Evolutionary conservation across 2,113 vertebrate species (phyloP).

Genomic region (Baryphthengus martii): DNA sequence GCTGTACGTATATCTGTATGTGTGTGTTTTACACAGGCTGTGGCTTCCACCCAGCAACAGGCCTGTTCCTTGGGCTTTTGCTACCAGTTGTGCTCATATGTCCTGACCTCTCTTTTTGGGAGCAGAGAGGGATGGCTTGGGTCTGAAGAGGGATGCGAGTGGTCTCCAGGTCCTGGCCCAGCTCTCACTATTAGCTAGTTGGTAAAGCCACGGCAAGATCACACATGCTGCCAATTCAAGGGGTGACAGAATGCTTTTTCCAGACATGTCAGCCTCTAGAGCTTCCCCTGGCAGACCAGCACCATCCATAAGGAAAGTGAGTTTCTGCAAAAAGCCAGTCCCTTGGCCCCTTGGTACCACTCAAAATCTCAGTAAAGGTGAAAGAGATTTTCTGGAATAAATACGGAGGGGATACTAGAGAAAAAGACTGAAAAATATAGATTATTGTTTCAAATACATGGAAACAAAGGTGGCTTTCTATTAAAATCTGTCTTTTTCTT

Average conservation of each 20-base stretch:
- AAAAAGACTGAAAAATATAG: neutral
- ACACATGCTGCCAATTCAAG: accelerated
- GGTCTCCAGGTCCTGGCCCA: accelerated
- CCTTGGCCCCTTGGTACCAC: neutral
- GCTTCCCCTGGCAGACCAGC: neutral
- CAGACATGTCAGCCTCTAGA: accelerated
- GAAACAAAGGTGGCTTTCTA: neutral
- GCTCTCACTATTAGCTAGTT: accelerated
- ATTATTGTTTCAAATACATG: no score
- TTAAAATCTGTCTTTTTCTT: neutral
- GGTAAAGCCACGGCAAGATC: neutral
- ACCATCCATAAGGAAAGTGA: neutral
- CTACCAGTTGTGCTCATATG: neutral
- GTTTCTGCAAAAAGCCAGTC: neutral
- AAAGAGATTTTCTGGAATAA: neutral
- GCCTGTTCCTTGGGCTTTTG: neutral
- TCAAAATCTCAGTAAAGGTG: neutral
- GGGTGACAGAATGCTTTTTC: accelerated
- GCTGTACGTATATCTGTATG: accelerated
- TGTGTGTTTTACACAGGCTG: neutral
- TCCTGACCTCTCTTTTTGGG: neutral
- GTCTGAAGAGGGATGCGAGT: accelerated
- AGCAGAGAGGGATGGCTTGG: neutral
- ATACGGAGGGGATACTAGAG: no score
- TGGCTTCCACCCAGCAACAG: neutral